These are phyloP conservation scores for Eilema griseolum DNA, from an alignment of 2,888 invertebrate species.

Conservation along the genomic window DNA sequence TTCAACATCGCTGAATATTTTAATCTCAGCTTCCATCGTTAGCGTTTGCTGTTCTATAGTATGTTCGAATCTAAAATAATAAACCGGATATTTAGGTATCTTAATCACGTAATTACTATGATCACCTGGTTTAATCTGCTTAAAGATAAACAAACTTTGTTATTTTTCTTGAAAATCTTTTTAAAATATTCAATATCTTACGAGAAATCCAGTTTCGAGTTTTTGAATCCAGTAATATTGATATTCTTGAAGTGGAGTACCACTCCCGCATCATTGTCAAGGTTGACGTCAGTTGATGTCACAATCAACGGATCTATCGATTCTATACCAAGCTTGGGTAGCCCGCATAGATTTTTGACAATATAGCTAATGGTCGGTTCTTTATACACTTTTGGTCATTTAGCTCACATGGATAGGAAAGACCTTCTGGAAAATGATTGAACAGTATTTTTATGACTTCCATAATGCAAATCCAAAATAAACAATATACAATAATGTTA, in stretches of 20 bases:
- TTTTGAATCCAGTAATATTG: not conserved
- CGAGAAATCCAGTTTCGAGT: not conserved
- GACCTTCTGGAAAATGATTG: not conserved
- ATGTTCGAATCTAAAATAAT: too few relatives aligned
- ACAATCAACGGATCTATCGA: slow-evolving; percentile 3
- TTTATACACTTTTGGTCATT: not conserved
- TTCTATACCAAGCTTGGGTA: not conserved
- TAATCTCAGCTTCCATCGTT: not conserved
- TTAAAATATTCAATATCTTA: not conserved
- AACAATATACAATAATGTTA: too few relatives aligned
- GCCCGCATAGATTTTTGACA: not conserved
- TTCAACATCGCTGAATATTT: not conserved
- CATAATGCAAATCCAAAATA: too few relatives aligned
- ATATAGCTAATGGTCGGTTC: not conserved
- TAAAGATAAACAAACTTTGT: too few relatives aligned
- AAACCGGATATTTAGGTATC: too few relatives aligned
- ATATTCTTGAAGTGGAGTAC: not conserved
- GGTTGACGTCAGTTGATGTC: not conserved
- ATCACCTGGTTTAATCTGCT: too few relatives aligned
- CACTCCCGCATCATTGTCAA: not conserved
- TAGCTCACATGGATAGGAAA: not conserved
- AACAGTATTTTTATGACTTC: not conserved
- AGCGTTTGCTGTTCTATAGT: not conserved
- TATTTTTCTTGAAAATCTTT: too few relatives aligned
- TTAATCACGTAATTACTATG: too few relatives aligned